Conservation (phyloP, 2,888 invertebrate species). For the Sinohyriopsis cumingii region DNA sequence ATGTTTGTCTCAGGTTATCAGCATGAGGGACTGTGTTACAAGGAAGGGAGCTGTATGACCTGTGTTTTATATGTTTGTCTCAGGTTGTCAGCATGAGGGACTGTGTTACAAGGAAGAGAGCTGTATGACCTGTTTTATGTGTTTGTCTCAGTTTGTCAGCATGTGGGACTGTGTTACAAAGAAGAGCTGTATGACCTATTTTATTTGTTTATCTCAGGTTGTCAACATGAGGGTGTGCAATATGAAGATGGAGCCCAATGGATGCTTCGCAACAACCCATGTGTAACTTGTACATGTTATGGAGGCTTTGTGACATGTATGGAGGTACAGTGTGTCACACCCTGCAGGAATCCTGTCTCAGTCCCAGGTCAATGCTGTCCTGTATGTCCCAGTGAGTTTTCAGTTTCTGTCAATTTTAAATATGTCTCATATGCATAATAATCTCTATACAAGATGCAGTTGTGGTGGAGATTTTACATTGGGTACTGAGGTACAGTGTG, state of each 20-base stretch:
- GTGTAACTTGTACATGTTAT: constrained; percentile 54
- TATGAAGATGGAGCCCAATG: constrained; percentile 48
- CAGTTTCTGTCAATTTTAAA: no score
- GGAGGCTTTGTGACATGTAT: constrained; percentile 54
- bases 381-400: constrained; percentile 53
- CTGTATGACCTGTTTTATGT: not conserved
- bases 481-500: no score
- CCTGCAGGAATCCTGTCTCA: constrained; percentile 51
- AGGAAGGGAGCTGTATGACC: not conserved
- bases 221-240: constrained; percentile 45
- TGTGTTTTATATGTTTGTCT: constrained; percentile 2
- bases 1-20: not conserved
- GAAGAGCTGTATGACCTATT: not conserved
- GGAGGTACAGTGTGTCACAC: constrained; percentile 48
- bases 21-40: not conserved
- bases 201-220: constrained; percentile 35
- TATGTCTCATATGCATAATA: no score
- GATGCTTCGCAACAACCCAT: constrained; percentile 50
- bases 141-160: not conserved
- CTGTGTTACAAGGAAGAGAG: not conserved
- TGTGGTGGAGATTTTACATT: no score
- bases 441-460: no score
- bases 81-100: constrained; percentile 54
- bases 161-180: not conserved
- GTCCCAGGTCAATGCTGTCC: constrained; percentile 58